A percentile compares a stretch with the other conserved stretches of the same genome.
Evolutionary conservation across 2,888 invertebrate species (phyloP).

Genomic region (Sisyra nigra): DNA sequence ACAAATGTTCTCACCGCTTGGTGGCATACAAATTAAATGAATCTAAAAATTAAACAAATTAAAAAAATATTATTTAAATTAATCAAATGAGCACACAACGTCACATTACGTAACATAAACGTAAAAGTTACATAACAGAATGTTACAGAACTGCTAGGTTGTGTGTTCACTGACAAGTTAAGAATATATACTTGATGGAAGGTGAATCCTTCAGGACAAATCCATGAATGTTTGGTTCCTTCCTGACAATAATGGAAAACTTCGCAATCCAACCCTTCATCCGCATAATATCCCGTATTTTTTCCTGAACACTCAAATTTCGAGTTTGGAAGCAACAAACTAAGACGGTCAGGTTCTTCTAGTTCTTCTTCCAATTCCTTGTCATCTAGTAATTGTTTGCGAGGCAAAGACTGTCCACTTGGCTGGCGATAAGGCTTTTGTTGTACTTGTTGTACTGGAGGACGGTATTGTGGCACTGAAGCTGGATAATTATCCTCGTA

Average conservation of each 20-base stretch:
- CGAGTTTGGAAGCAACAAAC: constrained; percentile 61
- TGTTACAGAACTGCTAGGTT: too few species aligned
- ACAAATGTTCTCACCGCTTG: constrained; percentile 76
- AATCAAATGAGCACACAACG: too few species aligned
- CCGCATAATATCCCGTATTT: constrained; percentile 82
- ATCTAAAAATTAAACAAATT: constrained; percentile 37
- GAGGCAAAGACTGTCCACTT: constrained; percentile 8
- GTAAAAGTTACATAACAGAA: too few species aligned
- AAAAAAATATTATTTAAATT: too few species aligned
- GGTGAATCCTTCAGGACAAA: constrained; percentile 80
- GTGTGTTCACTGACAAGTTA: too few species aligned
- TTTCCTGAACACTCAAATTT: constrained; percentile 67
- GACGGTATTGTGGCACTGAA: constrained; percentile 13
- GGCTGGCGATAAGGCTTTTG: constrained; percentile 14
- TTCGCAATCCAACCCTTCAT: constrained; percentile 74
- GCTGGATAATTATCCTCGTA: constrained; percentile 17
- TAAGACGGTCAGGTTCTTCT: constrained; percentile 73
- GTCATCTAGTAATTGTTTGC: constrained; percentile 19
- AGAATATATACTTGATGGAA: constrained; percentile 80
- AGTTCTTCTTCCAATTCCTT: constrained; percentile 51
- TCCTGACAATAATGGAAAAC: constrained; percentile 91
- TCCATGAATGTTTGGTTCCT: constrained; percentile 80
- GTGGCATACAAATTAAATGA: constrained; percentile 86
- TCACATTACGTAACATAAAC: too few species aligned
- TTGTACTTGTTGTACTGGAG: constrained; percentile 11